A percentile compares a stretch with the other conserved stretches of the same genome.
Evolutionary conservation across 2,888 invertebrate genomes (phyloP).

Genomic region (Acrocyrtus sp.): DNA sequence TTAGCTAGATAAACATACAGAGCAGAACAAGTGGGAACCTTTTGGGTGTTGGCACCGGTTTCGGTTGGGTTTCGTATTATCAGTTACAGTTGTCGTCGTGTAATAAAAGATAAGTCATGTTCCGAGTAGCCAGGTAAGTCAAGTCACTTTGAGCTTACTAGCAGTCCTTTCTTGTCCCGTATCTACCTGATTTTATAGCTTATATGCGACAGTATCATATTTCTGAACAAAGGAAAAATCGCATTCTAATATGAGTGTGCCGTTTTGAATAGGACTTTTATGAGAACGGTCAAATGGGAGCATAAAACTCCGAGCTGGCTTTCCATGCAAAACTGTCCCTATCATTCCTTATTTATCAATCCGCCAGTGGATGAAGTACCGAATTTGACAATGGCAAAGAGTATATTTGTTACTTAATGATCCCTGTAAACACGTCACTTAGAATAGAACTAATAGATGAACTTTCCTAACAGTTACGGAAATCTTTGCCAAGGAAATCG

Average conservation of each 20-base stretch:
- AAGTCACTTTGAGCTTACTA: no score
- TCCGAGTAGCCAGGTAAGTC: conserved; percentile 7
- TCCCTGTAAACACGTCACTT: no score
- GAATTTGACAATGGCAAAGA: conserved; percentile 23
- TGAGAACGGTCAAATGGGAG: neutral
- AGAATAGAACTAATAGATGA: no score
- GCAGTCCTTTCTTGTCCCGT: no score
- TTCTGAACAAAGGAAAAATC: no score
- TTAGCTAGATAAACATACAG: no score
- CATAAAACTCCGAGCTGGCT: neutral
- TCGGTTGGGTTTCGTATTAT: neutral
- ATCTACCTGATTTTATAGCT: neutral
- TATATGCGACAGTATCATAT: no score
- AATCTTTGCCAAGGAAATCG: conserved; percentile 40
- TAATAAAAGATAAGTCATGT: neutral
- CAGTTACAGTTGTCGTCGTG: neutral
- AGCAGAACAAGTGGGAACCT: no score
- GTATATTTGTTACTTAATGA: conserved; percentile 12
- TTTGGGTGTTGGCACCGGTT: no score
- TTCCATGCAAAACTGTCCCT: conserved; percentile 3
- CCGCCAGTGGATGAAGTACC: conserved; percentile 33
- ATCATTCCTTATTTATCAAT: conserved; percentile 39
- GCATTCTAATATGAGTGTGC: no score
- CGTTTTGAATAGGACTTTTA: neutral
- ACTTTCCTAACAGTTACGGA: conserved; percentile 27